These are phyloP conservation scores for Phalacrocorax pelagicus DNA, from an alignment of 2,113 vertebrate species.

Conservation along the genomic window DNA sequence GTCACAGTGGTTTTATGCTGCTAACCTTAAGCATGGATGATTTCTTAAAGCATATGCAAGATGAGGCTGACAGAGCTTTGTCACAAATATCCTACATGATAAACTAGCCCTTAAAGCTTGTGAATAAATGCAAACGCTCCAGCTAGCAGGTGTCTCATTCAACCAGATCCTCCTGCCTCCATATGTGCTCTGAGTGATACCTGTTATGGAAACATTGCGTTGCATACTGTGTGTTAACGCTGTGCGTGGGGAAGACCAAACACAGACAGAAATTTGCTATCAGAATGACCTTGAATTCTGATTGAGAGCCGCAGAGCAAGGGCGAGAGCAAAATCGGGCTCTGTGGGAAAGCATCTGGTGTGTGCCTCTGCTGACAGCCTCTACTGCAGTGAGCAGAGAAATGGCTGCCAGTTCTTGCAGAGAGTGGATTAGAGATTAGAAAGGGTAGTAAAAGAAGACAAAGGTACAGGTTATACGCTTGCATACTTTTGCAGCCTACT, in stretches of 20 bases:
- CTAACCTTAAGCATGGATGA: neutral
- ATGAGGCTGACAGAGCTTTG: neutral
- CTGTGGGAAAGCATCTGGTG: slow-evolving; percentile 7
- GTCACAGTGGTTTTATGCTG: neutral
- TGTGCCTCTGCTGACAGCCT: slow-evolving; percentile 1
- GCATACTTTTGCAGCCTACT: neutral
- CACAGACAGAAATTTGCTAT: neutral
- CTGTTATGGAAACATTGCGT: neutral
- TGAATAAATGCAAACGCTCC: neutral
- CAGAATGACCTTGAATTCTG: neutral
- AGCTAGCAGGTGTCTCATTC: neutral
- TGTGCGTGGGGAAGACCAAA: rapidly evolving
- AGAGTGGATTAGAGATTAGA: neutral
- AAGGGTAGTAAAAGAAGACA: neutral
- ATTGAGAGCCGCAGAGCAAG: neutral
- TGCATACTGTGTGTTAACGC: neutral
- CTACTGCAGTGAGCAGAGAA: neutral
- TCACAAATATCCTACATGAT: neutral
- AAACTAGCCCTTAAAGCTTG: neutral
- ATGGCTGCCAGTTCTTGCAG: neutral
- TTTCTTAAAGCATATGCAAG: neutral
- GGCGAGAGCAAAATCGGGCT: neutral
- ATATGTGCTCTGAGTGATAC: neutral
- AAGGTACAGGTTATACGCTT: neutral
- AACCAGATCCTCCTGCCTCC: neutral